Evolutionary conservation across 2,888 invertebrate genomes (phyloP), one percentile per base, ranked within the genome.

Genomic region (Candidula unifasciata): DNA sequence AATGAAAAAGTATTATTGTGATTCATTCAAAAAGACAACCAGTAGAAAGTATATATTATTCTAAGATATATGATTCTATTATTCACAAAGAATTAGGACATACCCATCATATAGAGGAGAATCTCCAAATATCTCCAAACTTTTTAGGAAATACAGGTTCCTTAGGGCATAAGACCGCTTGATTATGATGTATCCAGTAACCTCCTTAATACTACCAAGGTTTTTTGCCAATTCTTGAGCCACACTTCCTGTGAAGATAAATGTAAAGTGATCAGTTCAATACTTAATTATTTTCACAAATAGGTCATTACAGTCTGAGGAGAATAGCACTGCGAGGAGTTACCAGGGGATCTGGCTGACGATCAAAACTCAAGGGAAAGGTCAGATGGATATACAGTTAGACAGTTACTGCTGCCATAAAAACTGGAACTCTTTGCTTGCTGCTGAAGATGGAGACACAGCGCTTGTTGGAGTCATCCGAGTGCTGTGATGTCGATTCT

Each of bases 111-210:
- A 10, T 54, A 54, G 54, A 24, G 74, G 64, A 0, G 94, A 90
- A 52, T 94, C 92, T 37, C 97, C 97, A 80, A 97, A 97, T n/a
- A 94, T 91, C 85, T 94, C 95, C 27, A 97, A 94, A 87, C 95
- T 96, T 93, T 96, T 96, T 80, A 99, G 95, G 93, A 98, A 98
- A 94, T 96, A 96, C 71, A 99, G 94, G 1, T 98, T 97, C 33
- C 97, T 95, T 27, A 98, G 94, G 0, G 97, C 90, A 81, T 93
- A 92, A 3, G 94, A 94, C 37, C 97, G 96, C 57, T 96, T 96
- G 73, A 99, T 95, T 93, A 97, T 96, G 82, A 99, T 94, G 90
- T 96, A 96, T 6, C 97, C 96, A 83, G 95, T 95, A 86, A 99
- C 97, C 92, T 96, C 97, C 89, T 96, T 96, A 87, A 99, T 96